Evolutionary conservation across 2,797 vertebrate species (phyloP), one percentile per base, ranked within the genome.

Genomic region (Xenops minutus): DNA sequence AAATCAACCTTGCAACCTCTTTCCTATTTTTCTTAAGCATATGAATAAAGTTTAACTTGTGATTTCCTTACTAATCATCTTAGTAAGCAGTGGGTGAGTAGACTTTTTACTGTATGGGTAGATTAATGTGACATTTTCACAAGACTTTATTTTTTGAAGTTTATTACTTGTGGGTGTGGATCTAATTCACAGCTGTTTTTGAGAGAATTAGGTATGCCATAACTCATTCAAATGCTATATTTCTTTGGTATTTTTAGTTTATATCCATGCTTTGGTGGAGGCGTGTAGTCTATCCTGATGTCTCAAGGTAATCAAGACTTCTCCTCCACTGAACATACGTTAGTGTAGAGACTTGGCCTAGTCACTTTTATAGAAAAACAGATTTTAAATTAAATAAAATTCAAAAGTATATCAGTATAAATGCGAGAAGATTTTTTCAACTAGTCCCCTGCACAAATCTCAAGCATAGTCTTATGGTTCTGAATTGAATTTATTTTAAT

Each of bases 21-120:
- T 95, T 95, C 95, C 83, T 96, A 90, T 94, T 95, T 95, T 96
- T 95, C 92, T 94, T 85, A 81, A 95, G 81, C 79, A 95, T 73
- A 95, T 97, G 95, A 96, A 96, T 97, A 96, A 95, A 96, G 89
- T 95, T 96, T 95, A 93, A 93, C 96, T 96, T 96, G 85, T 97
- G 95, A 96, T 96, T 96, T 97, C 95, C 93, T 95, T 97, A 96
- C 85, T 96, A 96, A 96, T 97, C 96, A 77, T 94, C 89, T 95
- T 93, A 93, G 93, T 96, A 96, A 95, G 95, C 92, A 88, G 96
- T 95, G 93, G 95, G 95, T 92, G 96, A 95, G 77, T 90, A 96
- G 94, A 95, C 77, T 94, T 92, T 48, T 90, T 94, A 74, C 83
- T 85, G 56, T 92, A 94, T 74, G 89, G 83, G 46, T 82, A 94